Evolutionary conservation across 2,113 vertebrate genomes (phyloP).

Genomic region (Centropus bengalensis): DNA sequence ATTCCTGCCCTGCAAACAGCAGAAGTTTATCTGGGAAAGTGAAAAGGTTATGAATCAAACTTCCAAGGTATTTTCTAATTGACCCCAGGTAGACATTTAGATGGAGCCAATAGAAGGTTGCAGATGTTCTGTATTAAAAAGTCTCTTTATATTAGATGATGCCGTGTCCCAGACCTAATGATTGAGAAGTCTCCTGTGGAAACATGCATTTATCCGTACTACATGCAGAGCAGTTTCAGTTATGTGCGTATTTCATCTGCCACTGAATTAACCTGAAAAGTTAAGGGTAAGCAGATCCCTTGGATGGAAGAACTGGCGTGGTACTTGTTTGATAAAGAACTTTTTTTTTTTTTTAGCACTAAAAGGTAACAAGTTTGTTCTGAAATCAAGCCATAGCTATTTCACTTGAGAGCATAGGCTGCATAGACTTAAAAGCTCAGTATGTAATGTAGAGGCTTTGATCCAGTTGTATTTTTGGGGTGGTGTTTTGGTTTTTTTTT

Average conservation of each 20-base stretch:
- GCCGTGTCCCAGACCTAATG: slow-evolving; percentile 63
- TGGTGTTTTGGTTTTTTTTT: background rate
- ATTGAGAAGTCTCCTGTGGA: slow-evolving; percentile 79
- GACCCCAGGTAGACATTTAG: slow-evolving; percentile 46
- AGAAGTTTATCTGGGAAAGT: slow-evolving; percentile 64
- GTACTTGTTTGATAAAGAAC: background rate
- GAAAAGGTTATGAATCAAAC: slow-evolving; percentile 68
- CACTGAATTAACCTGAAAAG: slow-evolving; percentile 67
- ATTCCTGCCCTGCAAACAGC: slow-evolving; percentile 11
- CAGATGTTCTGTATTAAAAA: slow-evolving; percentile 80
- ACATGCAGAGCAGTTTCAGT: slow-evolving; percentile 64
- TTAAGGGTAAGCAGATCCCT: background rate
- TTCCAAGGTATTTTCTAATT: slow-evolving; percentile 76
- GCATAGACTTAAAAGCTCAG: background rate
- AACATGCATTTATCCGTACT: slow-evolving; percentile 66
- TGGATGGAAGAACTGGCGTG: background rate
- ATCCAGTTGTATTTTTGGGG: background rate
- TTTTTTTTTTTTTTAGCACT: background rate
- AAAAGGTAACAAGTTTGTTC: slow-evolving; percentile 5
- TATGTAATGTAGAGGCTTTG: background rate
- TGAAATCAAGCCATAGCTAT: background rate
- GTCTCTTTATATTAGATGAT: slow-evolving; percentile 74
- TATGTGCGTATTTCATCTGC: slow-evolving; percentile 74
- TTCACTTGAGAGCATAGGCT: background rate
- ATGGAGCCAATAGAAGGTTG: slow-evolving; percentile 66